phyloP scores from a whole-genome alignment of 1,140 invertebrate genomes.

The Calycopis cecrops region DNA sequence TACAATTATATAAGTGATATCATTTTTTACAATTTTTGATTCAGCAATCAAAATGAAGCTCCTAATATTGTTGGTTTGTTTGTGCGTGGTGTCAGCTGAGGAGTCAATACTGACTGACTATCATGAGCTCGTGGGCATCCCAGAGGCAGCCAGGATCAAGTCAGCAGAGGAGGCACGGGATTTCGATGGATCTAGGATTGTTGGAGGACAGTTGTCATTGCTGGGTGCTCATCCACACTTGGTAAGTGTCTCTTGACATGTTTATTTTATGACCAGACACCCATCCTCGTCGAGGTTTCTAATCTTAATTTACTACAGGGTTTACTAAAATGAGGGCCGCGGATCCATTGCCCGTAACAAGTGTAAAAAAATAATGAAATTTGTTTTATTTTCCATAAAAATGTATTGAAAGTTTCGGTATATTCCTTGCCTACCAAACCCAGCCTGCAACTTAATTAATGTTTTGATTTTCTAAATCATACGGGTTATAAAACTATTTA shows the following conservation, averaged over 20 bases:
- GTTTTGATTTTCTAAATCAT: no score
- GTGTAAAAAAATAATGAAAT: no score
- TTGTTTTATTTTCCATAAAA: no score
- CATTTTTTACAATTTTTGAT: background rate
- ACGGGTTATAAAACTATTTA: no score
- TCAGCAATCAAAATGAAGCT: slow-evolving; percentile 16
- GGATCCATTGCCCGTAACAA: no score
- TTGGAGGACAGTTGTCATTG: slow-evolving; percentile 20
- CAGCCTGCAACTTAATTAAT: no score
- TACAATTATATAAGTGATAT: background rate
- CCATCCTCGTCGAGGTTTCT: no score
- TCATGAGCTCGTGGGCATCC: slow-evolving; percentile 20
- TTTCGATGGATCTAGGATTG: slow-evolving; percentile 31
- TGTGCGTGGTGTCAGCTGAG: slow-evolving; percentile 10
- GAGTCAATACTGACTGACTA: slow-evolving; percentile 18
- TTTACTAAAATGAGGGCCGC: background rate
- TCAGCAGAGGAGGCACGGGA: slow-evolving; percentile 24
- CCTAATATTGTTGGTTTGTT: slow-evolving; percentile 10
- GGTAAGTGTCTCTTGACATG: slow-evolving; percentile 14
- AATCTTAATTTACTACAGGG: background rate
- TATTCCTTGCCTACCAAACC: no score
- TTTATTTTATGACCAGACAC: no score
- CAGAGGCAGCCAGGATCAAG: slow-evolving; percentile 15
- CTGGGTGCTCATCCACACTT: slow-evolving; percentile 23
- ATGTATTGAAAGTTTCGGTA: no score